Conservation (phyloP, 1,140 invertebrate genomes). For the Portunus trituberculatus region DNA sequence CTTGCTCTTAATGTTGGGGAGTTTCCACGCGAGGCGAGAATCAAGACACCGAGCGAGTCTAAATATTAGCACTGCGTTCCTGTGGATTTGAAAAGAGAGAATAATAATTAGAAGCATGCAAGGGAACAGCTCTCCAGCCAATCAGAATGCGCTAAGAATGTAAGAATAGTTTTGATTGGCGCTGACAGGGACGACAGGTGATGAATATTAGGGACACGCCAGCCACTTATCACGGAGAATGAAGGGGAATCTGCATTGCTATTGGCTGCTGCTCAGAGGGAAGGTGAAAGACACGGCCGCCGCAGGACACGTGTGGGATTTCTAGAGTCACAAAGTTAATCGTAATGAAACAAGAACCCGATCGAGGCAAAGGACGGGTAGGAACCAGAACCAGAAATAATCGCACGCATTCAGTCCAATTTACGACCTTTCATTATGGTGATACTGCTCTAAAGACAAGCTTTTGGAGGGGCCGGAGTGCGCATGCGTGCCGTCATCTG, state of each 20-base stretch:
- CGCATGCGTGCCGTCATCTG: slow-evolving; percentile 5
- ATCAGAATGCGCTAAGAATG: background rate
- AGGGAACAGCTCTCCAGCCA: slow-evolving; percentile 32
- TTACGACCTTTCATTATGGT: slow-evolving; percentile 56
- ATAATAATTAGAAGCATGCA: slow-evolving; percentile 67
- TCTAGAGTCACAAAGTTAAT: slow-evolving; percentile 21
- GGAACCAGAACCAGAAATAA: slow-evolving; percentile 17
- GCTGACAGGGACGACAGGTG: background rate
- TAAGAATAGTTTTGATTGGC: slow-evolving; percentile 45
- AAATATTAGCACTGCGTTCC: slow-evolving; percentile 70
- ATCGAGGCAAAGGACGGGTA: background rate
- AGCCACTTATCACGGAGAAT: slow-evolving; percentile 31
- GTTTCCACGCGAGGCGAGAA: slow-evolving; percentile 34
- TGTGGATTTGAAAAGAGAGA: slow-evolving; percentile 42
- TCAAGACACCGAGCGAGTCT: slow-evolving; percentile 65
- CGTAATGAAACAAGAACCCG: slow-evolving; percentile 33
- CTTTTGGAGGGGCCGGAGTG: background rate
- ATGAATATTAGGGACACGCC: slow-evolving; percentile 37
- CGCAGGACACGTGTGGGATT: background rate
- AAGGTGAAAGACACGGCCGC: background rate
- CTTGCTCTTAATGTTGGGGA: background rate
- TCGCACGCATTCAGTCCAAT: background rate
- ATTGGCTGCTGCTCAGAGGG: slow-evolving; percentile 32
- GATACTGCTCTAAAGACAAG: slow-evolving; percentile 1
- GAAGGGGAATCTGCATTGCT: background rate